phyloP scores from a whole-genome alignment of 1,140 invertebrate species.

The Philotrypesis tridentata region DNA sequence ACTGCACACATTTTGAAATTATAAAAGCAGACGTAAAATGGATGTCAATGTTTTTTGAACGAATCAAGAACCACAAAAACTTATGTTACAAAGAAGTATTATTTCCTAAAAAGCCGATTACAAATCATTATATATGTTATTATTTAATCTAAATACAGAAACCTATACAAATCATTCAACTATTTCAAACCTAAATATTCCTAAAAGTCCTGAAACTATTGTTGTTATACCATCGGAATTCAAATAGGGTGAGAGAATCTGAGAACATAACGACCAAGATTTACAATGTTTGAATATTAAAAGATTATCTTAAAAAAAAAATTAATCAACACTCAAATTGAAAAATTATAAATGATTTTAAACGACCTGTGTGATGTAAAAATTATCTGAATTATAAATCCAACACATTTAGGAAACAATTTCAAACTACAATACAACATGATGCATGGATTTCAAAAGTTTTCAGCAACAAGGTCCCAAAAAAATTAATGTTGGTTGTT shows the following conservation, averaged over 20 bases:
- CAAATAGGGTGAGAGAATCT: slow-evolving; percentile 23
- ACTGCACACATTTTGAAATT: background rate
- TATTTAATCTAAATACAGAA: slow-evolving; percentile 64
- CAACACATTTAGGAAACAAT: slow-evolving; percentile 11
- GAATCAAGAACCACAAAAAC: slow-evolving; percentile 26
- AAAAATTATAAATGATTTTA: slow-evolving; percentile 19
- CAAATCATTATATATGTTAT: slow-evolving; percentile 14
- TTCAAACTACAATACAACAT: slow-evolving; percentile 32
- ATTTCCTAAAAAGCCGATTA: slow-evolving; percentile 28
- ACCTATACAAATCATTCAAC: slow-evolving; percentile 61
- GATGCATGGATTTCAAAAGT: slow-evolving; percentile 20
- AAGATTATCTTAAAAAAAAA: background rate
- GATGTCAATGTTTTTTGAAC: slow-evolving; percentile 12
- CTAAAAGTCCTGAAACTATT: slow-evolving; percentile 58
- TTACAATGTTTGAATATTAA: slow-evolving; percentile 12
- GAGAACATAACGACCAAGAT: slow-evolving; percentile 27
- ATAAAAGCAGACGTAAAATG: background rate
- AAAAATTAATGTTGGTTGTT: slow-evolving; percentile 31
- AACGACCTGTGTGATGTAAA: background rate
- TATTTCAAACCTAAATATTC: slow-evolving; percentile 61
- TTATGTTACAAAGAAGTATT: slow-evolving; percentile 31
- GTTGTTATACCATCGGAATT: slow-evolving; percentile 17
- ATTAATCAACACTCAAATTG: slow-evolving; percentile 18
- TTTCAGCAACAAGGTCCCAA: slow-evolving; percentile 19
- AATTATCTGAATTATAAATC: slow-evolving; percentile 5